Conservation (phyloP, 2,888 invertebrate genomes). For the Aphodius sticticus region DNA sequence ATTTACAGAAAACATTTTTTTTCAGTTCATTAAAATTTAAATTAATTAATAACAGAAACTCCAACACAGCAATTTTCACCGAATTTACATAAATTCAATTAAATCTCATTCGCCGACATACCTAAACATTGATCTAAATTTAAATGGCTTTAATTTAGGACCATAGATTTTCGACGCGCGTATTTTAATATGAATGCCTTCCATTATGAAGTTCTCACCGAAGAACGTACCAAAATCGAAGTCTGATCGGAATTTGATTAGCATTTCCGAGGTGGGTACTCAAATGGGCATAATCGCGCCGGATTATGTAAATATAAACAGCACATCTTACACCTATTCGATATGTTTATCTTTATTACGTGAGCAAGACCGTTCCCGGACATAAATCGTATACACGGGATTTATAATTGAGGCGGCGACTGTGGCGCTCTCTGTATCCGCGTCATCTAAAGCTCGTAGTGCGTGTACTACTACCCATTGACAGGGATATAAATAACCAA, state of each 20-base stretch:
- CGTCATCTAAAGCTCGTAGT: neutral
- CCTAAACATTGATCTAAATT: neutral
- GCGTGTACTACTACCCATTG: too few relatives aligned
- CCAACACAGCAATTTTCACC: neutral
- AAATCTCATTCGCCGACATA: neutral
- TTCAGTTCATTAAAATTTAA: neutral
- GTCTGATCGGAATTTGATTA: conserved; percentile 4
- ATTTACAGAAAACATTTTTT: neutral
- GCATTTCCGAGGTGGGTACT: neutral
- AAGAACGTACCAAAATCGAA: neutral
- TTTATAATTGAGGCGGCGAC: neutral
- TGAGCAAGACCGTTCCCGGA: conserved; percentile 4
- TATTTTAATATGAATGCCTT: neutral
- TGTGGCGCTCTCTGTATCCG: neutral
- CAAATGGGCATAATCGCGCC: neutral
- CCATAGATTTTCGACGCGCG: neutral
- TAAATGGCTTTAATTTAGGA: neutral
- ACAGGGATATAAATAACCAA: neutral
- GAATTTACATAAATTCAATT: neutral
- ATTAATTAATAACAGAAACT: neutral
- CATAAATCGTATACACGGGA: conserved; percentile 4
- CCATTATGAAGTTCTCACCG: neutral
- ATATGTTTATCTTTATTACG: neutral
- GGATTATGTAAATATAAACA: conserved; percentile 4
- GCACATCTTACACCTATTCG: neutral